These are phyloP conservation scores for Agelastica alni DNA, from an alignment of 2,888 invertebrate genomes.

Conservation along the genomic window DNA sequence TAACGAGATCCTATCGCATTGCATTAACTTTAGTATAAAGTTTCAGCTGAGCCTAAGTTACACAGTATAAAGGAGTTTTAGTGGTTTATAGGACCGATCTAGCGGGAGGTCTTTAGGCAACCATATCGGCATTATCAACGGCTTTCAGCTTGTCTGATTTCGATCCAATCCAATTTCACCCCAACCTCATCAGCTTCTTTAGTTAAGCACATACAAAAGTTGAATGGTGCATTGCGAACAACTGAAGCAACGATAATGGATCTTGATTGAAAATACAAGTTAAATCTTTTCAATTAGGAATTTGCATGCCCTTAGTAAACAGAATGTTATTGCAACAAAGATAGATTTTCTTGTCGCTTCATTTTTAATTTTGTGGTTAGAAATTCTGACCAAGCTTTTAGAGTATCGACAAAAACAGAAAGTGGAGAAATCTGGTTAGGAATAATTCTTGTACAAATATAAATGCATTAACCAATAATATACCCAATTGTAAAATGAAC, in stretches of 20 bases:
- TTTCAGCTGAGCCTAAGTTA: conserved; percentile 5
- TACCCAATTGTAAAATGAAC: too few species aligned
- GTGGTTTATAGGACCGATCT: conserved; percentile 20
- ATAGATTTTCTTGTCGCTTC: too few species aligned
- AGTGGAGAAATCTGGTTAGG: too few species aligned
- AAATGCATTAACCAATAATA: too few species aligned
- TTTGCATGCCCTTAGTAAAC: too few species aligned
- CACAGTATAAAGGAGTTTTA: conserved; percentile 11
- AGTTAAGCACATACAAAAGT: conserved; percentile 10
- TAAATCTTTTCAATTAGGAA: conserved; percentile 1
- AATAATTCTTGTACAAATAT: too few species aligned
- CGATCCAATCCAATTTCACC: conserved; percentile 37
- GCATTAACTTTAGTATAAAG: conserved; percentile 10
- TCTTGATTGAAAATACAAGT: neutral
- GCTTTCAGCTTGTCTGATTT: conserved; percentile 37
- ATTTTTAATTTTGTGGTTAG: too few species aligned
- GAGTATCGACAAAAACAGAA: too few species aligned
- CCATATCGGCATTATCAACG: conserved; percentile 38
- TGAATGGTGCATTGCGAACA: conserved; percentile 1
- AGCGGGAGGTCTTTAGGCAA: conserved; percentile 30
- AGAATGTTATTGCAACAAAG: too few species aligned
- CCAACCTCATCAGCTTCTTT: conserved; percentile 6
- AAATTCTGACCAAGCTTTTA: too few species aligned
- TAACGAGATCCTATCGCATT: conserved; percentile 16
- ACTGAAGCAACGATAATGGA: neutral